Conservation (phyloP, 2,888 invertebrate genomes). For the Anoplius nigerrimus region DNA sequence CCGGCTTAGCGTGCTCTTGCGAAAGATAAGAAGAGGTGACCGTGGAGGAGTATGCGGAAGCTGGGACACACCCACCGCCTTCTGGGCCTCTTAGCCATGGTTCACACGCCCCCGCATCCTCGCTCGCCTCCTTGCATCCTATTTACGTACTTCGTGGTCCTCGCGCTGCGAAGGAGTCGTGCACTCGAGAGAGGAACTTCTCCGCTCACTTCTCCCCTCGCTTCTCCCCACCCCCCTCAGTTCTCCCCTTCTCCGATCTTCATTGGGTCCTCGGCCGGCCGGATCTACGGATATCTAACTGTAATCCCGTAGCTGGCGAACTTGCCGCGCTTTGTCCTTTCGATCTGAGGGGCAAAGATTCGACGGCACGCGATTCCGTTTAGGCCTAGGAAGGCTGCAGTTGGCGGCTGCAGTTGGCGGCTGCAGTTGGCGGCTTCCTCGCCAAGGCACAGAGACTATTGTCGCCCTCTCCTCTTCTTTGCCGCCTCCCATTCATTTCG, state of each 20-base stretch:
- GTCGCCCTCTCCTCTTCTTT: no score
- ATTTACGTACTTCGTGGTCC: conserved; percentile 51
- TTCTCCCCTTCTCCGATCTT: conserved; percentile 35
- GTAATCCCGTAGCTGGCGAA: conserved; percentile 22
- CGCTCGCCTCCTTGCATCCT: conserved; percentile 37
- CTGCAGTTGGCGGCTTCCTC: no score
- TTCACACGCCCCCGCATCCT: conserved; percentile 64
- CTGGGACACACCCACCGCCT: conserved; percentile 63
- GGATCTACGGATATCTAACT: conserved; percentile 49
- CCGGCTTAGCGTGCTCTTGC: conserved; percentile 25
- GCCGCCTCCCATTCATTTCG: no score
- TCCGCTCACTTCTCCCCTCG: conserved; percentile 2
- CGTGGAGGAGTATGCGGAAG: conserved; percentile 65
- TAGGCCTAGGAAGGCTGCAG: no score
- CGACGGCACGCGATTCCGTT: not conserved
- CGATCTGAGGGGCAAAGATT: not conserved
- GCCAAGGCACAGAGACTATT: no score
- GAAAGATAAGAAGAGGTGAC: conserved; percentile 54
- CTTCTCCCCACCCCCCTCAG: not conserved
- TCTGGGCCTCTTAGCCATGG: conserved; percentile 50
- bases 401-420: no score
- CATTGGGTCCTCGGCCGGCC: conserved; percentile 40
- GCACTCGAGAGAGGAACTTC: not conserved
- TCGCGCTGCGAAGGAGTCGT: not conserved
- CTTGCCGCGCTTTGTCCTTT: conserved; percentile 11